Percentiles rank a stretch among this genome's conserved stretches.
Conservation (phyloP, 1,140 invertebrate species). For the Camponotus pennsylvanicus region DNA sequence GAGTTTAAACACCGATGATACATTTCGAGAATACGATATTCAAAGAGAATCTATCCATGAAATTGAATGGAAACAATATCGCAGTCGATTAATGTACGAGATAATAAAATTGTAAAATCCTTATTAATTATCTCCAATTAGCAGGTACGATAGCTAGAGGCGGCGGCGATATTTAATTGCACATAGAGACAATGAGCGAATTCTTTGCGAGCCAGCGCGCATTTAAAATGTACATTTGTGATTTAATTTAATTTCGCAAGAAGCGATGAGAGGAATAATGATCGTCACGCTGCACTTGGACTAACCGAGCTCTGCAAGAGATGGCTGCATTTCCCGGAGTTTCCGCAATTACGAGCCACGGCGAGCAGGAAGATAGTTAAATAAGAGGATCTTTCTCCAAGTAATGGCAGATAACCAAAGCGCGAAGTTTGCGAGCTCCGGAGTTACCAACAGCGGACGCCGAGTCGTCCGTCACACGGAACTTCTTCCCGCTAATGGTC, state of each 20-base stretch:
- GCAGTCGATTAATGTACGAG: constrained; percentile 17
- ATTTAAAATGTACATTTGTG: constrained; percentile 37
- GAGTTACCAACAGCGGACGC: constrained; percentile 41
- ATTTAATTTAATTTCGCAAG: constrained; percentile 30
- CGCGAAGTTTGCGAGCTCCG: constrained; percentile 51
- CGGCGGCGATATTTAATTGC: constrained; percentile 25
- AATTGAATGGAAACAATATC: constrained; percentile 1
- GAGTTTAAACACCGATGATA: neutral
- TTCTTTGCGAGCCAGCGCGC: constrained; percentile 20
- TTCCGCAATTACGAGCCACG: constrained; percentile 58
- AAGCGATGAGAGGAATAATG: constrained; percentile 36
- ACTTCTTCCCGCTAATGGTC: constrained; percentile 63
- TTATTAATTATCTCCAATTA: constrained; percentile 37
- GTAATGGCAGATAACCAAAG: constrained; percentile 61
- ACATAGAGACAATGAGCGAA: neutral
- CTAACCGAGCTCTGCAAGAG: neutral
- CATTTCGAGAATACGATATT: neutral
- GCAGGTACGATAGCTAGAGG: neutral
- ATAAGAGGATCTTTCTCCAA: constrained; percentile 58
- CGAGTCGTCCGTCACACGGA: constrained; percentile 56
- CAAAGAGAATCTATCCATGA: neutral
- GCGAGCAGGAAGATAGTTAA: constrained; percentile 54
- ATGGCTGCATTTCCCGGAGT: constrained; percentile 34
- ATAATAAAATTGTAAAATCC: constrained; percentile 20
- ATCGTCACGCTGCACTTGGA: constrained; percentile 4